Conservation (phyloP, 2,888 invertebrate genomes). For the Leucania comma region DNA sequence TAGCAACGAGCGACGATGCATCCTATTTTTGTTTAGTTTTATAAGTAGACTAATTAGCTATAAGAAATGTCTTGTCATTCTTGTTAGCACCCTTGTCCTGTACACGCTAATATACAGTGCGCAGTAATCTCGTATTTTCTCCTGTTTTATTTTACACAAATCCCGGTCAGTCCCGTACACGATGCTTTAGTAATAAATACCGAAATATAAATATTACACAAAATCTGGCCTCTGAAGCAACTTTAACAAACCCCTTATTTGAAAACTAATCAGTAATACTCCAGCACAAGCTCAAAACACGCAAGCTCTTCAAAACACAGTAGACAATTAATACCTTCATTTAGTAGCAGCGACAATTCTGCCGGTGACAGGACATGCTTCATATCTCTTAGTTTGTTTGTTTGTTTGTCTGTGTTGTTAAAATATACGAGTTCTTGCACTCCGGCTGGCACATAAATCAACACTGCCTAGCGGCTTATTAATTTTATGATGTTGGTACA, state of each 20-base stretch:
- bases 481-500: slow-evolving; percentile 78
- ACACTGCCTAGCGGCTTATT: slow-evolving; percentile 87
- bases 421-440: slow-evolving; percentile 84
- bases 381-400: slow-evolving; percentile 75
- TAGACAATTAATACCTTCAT: slow-evolving; percentile 78
- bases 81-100: no score
- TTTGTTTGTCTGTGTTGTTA: slow-evolving; percentile 79
- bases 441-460: slow-evolving; percentile 86
- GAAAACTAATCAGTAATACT: not conserved
- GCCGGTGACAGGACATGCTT: slow-evolving; percentile 75
- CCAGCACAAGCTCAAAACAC: slow-evolving; percentile 10
- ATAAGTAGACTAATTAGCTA: no score
- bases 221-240: not conserved
- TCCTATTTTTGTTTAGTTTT: no score
- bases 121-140: no score
- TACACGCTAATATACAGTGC: no score
- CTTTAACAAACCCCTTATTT: not conserved
- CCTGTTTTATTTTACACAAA: no score
- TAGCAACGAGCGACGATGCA: no score
- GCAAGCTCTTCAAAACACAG: slow-evolving; percentile 38
- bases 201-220: not conserved
- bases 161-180: no score
- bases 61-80: no score
- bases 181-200: no score
- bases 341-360: slow-evolving; percentile 73